These are phyloP conservation scores for Cheilosia scutellata DNA, from an alignment of 2,888 invertebrate species.

Conservation along the genomic window DNA sequence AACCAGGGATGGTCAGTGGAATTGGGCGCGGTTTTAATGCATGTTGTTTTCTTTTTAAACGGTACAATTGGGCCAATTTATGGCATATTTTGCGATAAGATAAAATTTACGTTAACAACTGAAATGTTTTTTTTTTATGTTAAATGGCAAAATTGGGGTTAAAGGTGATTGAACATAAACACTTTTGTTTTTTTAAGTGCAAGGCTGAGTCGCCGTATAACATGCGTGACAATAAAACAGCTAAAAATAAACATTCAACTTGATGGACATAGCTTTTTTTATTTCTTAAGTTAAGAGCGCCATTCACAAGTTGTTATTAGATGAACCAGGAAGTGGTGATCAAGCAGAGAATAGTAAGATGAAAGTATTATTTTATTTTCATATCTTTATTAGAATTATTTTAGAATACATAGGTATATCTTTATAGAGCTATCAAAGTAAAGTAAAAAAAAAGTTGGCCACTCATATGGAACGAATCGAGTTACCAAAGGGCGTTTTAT, in stretches of 20 bases:
- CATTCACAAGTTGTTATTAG: neutral
- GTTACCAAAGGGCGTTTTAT: too few species aligned
- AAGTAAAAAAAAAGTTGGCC: too few species aligned
- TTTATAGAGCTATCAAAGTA: too few species aligned
- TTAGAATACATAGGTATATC: too few species aligned
- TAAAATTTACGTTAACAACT: slow-evolving; percentile 16
- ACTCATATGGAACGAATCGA: too few species aligned
- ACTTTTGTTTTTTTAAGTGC: slow-evolving; percentile 22
- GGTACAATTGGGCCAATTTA: slow-evolving; percentile 12
- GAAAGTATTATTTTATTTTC: too few species aligned
- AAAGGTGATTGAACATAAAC: slow-evolving; percentile 61
- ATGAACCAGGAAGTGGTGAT: too few species aligned
- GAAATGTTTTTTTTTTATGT: neutral
- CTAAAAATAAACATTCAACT: slow-evolving; percentile 3
- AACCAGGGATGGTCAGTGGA: slow-evolving; percentile 52
- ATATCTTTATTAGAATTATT: too few species aligned
- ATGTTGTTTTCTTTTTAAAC: neutral
- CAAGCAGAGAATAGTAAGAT: too few species aligned
- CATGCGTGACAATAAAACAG: slow-evolving; percentile 9
- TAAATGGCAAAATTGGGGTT: slow-evolving; percentile 42
- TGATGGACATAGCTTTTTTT: neutral
- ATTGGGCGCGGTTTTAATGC: slow-evolving; percentile 58
- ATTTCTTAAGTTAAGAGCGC: neutral
- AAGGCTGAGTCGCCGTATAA: slow-evolving; percentile 45
- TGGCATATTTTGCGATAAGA: slow-evolving; percentile 53